Percentiles rank a stretch among this genome's conserved stretches.
Conservation (phyloP, 2,888 invertebrate genomes). For the Heliconius sara region DNA sequence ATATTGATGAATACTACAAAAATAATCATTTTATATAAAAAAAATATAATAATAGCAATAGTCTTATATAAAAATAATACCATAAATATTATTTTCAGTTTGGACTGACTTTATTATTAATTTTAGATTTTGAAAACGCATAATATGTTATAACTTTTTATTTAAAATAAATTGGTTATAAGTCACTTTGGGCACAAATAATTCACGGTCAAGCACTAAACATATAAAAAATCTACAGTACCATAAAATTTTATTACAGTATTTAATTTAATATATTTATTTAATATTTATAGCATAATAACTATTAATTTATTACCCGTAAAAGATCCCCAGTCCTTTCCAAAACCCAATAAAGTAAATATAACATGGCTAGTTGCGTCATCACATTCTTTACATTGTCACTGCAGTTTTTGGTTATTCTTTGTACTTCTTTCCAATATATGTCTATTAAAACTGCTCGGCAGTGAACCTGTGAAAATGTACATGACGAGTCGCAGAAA, state of each 20-base stretch:
- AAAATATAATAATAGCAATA: too few relatives aligned
- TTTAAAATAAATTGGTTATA: not conserved
- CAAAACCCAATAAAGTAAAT: slow-evolving; percentile 89
- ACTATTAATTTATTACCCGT: slow-evolving; percentile 81
- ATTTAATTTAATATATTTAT: not conserved
- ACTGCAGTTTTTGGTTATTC: slow-evolving; percentile 79
- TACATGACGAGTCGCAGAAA: too few relatives aligned
- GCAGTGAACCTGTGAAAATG: slow-evolving; percentile 87
- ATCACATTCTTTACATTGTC: slow-evolving; percentile 85
- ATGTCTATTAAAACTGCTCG: slow-evolving; percentile 91
- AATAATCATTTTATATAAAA: not conserved
- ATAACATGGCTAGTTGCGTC: slow-evolving; percentile 89
- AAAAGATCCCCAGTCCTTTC: slow-evolving; percentile 91
- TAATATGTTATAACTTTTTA: not conserved
- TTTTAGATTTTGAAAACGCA: not conserved
- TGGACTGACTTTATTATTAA: too few relatives aligned
- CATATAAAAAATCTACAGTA: not conserved
- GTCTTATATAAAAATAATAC: too few relatives aligned
- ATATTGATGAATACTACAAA: slow-evolving; percentile 85
- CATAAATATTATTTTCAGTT: too few relatives aligned
- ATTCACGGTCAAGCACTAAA: not conserved
- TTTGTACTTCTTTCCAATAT: slow-evolving; percentile 85
- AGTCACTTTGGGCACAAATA: not conserved
- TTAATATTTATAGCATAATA: not conserved
- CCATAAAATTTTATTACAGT: too few relatives aligned